Conservation (phyloP, 2,888 invertebrate species). For the Gisinianus flammeolus region DNA sequence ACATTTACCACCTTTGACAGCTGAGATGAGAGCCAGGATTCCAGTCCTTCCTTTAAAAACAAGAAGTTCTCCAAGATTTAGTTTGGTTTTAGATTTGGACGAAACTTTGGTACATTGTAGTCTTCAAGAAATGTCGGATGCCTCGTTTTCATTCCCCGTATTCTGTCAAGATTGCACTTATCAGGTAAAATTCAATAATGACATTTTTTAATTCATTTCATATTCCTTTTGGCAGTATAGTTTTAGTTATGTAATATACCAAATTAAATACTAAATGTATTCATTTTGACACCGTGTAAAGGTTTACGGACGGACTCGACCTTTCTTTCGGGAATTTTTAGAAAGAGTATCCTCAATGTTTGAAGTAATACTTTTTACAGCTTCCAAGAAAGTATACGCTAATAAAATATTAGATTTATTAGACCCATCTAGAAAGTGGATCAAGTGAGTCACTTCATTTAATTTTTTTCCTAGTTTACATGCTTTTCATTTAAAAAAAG, state of each 20-base stretch:
- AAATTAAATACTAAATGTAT: too few relatives aligned
- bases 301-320: constrained; percentile 84
- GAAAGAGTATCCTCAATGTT: constrained; percentile 84
- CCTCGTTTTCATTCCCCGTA: constrained; percentile 92
- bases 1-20: constrained; percentile 81
- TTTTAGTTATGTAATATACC: too few relatives aligned
- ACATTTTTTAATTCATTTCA: not conserved
- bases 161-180: constrained; percentile 89
- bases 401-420: constrained; percentile 89
- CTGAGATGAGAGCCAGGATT: constrained; percentile 75
- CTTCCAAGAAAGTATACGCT: constrained; percentile 93
- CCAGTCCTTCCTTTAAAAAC: constrained; percentile 91
- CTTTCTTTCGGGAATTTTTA: constrained; percentile 89
- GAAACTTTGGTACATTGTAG: constrained; percentile 96
- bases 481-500: too few relatives aligned
- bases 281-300: constrained; percentile 18
- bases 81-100: constrained; percentile 79
- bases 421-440: constrained; percentile 86
- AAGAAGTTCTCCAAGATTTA: constrained; percentile 87
- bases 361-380: constrained; percentile 94
- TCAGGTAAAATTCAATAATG: constrained; percentile 61
- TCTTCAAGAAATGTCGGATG: constrained; percentile 86
- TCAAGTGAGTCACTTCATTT: constrained; percentile 69
- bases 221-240: not conserved
- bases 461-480: not conserved